These are phyloP conservation scores for Archivesica marissinica DNA, from an alignment of 1,140 invertebrate genomes.

Conservation along the genomic window DNA sequence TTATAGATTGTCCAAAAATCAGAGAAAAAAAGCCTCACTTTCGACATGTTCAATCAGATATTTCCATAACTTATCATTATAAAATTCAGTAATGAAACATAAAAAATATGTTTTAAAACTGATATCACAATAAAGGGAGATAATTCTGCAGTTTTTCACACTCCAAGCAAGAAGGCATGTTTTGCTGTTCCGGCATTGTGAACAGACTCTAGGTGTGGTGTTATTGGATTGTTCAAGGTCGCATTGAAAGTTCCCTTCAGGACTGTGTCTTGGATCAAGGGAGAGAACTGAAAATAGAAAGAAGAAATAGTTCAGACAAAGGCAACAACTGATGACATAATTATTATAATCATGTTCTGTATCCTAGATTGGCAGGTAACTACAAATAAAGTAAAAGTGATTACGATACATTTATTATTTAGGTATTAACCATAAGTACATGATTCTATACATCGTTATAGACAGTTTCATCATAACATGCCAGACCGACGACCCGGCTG, in stretches of 20 bases:
- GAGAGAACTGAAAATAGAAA: slow-evolving; percentile 81
- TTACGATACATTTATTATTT: no score
- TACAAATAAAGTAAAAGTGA: no score
- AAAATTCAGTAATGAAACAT: not conserved
- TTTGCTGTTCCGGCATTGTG: slow-evolving; percentile 73
- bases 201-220: slow-evolving; percentile 71
- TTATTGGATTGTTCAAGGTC: slow-evolving; percentile 83
- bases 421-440: no score
- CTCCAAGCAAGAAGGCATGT: slow-evolving; percentile 82
- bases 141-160: slow-evolving; percentile 66
- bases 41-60: not conserved
- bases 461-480: no score
- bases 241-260: slow-evolving; percentile 83
- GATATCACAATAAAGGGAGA: slow-evolving; percentile 15
- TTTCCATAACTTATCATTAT: not conserved
- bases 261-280: slow-evolving; percentile 83
- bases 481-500: no score
- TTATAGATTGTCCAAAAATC: no score
- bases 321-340: not conserved
- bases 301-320: not conserved
- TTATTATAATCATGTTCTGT: no score
- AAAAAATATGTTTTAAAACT: not conserved
- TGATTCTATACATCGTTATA: no score
- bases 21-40: not conserved
- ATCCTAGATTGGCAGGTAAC: no score